Evolutionary conservation across 1,140 invertebrate genomes (phyloP), one percentile per base, ranked within the genome.

Genomic region (Drosophila gunungcola): DNA sequence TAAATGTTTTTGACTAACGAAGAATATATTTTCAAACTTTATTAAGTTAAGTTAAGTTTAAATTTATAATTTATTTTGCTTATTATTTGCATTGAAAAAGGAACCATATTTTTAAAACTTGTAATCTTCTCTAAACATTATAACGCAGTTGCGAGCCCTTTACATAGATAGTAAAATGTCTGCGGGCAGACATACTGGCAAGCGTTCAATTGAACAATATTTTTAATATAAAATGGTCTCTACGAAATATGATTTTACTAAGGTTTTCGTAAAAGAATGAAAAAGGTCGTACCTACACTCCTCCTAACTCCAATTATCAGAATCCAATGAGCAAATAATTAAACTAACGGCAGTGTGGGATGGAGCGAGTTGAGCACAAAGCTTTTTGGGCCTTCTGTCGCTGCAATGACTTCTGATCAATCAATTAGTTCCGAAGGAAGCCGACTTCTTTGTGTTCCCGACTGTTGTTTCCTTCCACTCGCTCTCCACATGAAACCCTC

Each of bases 401-500:
- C 21, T 13, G 64, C 60, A 29, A 64, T 68, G 32, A 64, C 13
- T 68, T 64, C 32, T 27, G 29, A 65, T 68, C 38, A 43, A 68
- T 68, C 64, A 68, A 68, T 52, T 68, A 29, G 27, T 52, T 34
- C 13, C 21, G 52, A 57, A 41, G 43, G 49, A 69, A 36, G 12
- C 13, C 25, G 65, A 70, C 27, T 70, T 68, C 64, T 70, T 70
- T 70, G 67, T 73, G 25, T 13, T 6, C 9, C 16, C 13, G 25
- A 41, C 60, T 65, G 65, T 67, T 76, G 72, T 75, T 49, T 39
- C 32, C 38, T 27, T 72, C 41, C 48, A 75, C 58, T 41, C 45
- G 54, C 52, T 54, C 63, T 67, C 63, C 63, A 67, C 63, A 65
- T 51, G 60, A 21, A 68, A 65, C 29, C 60, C 64, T 52, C 45